These are phyloP conservation scores for Delphinapterus leucas DNA, from an alignment of 2,113 vertebrate species.

Conservation along the genomic window DNA sequence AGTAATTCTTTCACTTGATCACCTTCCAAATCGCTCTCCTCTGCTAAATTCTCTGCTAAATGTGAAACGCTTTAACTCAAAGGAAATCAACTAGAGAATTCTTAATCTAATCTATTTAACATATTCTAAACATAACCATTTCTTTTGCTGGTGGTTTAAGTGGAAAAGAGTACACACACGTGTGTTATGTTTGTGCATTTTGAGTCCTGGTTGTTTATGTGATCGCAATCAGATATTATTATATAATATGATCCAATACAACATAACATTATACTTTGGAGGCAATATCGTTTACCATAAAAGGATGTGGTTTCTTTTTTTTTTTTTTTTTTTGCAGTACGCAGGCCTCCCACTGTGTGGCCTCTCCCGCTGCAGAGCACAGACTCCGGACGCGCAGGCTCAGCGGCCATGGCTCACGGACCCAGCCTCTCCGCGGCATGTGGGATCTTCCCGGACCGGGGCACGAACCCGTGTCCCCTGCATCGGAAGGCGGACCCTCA, in stretches of 20 bases:
- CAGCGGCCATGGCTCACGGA: too few relatives aligned
- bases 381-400: too few relatives aligned
- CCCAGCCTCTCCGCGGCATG: too few relatives aligned
- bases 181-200: not conserved
- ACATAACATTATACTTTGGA: not conserved
- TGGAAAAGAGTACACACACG: not conserved
- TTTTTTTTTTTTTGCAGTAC: too few relatives aligned
- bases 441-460: too few relatives aligned
- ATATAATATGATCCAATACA: not conserved
- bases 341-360: too few relatives aligned
- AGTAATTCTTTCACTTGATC: not conserved
- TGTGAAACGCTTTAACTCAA: too few relatives aligned
- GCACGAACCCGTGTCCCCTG: too few relatives aligned
- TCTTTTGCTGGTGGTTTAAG: not conserved
- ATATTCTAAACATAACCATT: not conserved
- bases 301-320: not conserved
- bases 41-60: not conserved
- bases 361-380: too few relatives aligned
- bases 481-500: too few relatives aligned
- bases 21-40: not conserved
- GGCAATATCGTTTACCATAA: not conserved
- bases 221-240: not conserved
- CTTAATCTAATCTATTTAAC: not conserved
- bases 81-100: not conserved
- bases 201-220: not conserved